Evolutionary conservation across 2,113 vertebrate genomes (phyloP), one percentile per base, ranked within the genome.

Genomic region (Anolis carolinensis): DNA sequence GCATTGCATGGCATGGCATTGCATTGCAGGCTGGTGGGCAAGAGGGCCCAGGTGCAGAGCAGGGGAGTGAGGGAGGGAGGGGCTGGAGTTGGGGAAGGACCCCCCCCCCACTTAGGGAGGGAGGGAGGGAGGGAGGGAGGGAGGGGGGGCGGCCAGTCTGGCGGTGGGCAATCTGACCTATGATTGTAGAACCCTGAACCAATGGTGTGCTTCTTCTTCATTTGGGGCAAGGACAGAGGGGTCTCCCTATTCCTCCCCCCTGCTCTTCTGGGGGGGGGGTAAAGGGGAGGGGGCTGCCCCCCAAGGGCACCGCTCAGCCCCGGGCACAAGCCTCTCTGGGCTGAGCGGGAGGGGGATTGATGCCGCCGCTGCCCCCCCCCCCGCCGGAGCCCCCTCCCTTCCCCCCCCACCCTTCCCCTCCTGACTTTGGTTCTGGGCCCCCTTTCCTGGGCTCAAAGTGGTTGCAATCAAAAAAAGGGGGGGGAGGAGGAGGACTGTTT

Each of bases 1-100:
- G 95, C 94, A 92, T 92, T 97, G 97, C 97, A 2, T 23, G 23
- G 48, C 50, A 76, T 44, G 2, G 39, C 39, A 44, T 44, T 44
- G 39, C 39, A 44, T 5, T 44, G 50, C 74, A 27, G 25, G 97
- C 97, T 93, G 94, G 90, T 84, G 81, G 77, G 80, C 86, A 73
- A 13, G 55, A 85, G 93, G 88, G 27, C 59, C 23, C 90, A 73
- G 78, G 79, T 91, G 89, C 34, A 27, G 39, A 74, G 55, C 36
- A 18, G 63, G 71, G 71, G 32, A 48, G 75, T 44, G 59, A 52
- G 82, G 68, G 36, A 18, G 79, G 80, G 21, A 36, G 36, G 81
- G 44, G 59, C n/a, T n/a, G n/a, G n/a, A n/a, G n/a, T n/a, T n/a
- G n/a, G n/a, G n/a, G n/a, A n/a, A n/a, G n/a, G 75, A 0, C 0